phyloP scores from a whole-genome alignment of 2,888 invertebrate genomes.

The Acrobasis consociella region DNA sequence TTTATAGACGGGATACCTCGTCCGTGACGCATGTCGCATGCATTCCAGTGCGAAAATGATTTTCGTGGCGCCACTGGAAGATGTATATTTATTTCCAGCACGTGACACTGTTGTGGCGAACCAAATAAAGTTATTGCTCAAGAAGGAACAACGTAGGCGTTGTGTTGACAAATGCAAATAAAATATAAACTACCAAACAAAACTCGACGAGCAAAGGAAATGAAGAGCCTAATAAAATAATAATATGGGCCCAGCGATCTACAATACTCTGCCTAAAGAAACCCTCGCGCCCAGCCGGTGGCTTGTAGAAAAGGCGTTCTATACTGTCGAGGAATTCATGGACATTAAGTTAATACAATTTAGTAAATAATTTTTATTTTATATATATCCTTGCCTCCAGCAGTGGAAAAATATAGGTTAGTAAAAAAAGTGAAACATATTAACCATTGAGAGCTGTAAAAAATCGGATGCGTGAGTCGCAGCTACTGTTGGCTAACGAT shows the following conservation, averaged over 20 bases:
- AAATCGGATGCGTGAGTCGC: neutral
- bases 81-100: conserved; percentile 1
- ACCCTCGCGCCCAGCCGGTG: too few relatives aligned
- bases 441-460: neutral
- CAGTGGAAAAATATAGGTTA: too few relatives aligned
- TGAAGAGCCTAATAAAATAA: neutral
- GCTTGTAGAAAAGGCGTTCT: too few relatives aligned
- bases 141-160: neutral
- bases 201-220: too few relatives aligned
- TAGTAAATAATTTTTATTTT: too few relatives aligned
- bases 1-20: conserved; percentile 35
- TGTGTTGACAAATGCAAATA: neutral
- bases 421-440: too few relatives aligned
- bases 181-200: neutral
- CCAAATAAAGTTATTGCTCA: neutral
- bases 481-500: neutral
- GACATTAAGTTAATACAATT: too few relatives aligned
- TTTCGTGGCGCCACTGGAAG: conserved; percentile 15
- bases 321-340: too few relatives aligned
- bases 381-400: too few relatives aligned
- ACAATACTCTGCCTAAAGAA: too few relatives aligned
- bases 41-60: conserved; percentile 19
- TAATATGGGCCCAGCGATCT: too few relatives aligned
- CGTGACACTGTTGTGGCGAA: neutral
- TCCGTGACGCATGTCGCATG: conserved; percentile 38